Percentiles rank a stretch among this genome's conserved stretches.
Conservation (phyloP, 2,888 invertebrate species). For the Drosophila mimica region DNA sequence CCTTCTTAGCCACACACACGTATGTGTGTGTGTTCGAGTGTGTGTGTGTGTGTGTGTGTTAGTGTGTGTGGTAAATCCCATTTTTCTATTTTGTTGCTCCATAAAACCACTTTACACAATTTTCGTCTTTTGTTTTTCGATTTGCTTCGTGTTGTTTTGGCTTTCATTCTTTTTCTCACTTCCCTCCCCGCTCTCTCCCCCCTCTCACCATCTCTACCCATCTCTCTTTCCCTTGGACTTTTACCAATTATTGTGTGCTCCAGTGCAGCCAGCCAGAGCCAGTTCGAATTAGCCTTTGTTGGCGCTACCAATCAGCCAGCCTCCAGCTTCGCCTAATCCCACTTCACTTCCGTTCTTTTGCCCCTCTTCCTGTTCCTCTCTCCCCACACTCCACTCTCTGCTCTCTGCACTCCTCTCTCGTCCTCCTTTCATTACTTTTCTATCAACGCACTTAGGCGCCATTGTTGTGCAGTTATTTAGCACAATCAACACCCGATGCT, state of each 20-base stretch:
- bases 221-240: slow-evolving; percentile 48
- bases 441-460: slow-evolving; percentile 79
- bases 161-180: slow-evolving; percentile 23
- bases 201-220: slow-evolving; percentile 16
- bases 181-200: slow-evolving; percentile 6
- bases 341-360: not conserved
- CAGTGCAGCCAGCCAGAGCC: slow-evolving; percentile 49
- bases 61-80: slow-evolving; percentile 75
- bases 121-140: slow-evolving; percentile 81
- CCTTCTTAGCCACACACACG: slow-evolving; percentile 45
- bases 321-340: slow-evolving; percentile 24
- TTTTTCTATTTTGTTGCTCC: slow-evolving; percentile 81
- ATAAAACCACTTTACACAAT: slow-evolving; percentile 82
- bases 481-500: slow-evolving; percentile 77
- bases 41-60: slow-evolving; percentile 28
- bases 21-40: not conserved
- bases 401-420: slow-evolving; percentile 15
- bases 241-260: slow-evolving; percentile 77
- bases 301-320: slow-evolving; percentile 70
- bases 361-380: not conserved
- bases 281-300: slow-evolving; percentile 75
- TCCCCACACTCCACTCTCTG: not conserved
- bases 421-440: slow-evolving; percentile 75
- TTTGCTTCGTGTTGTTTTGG: slow-evolving; percentile 63
- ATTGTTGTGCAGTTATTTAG: slow-evolving; percentile 80